Base-by-base conservation (phyloP, 2,113 vertebrate species). In the Pao palembangensis region DNA sequence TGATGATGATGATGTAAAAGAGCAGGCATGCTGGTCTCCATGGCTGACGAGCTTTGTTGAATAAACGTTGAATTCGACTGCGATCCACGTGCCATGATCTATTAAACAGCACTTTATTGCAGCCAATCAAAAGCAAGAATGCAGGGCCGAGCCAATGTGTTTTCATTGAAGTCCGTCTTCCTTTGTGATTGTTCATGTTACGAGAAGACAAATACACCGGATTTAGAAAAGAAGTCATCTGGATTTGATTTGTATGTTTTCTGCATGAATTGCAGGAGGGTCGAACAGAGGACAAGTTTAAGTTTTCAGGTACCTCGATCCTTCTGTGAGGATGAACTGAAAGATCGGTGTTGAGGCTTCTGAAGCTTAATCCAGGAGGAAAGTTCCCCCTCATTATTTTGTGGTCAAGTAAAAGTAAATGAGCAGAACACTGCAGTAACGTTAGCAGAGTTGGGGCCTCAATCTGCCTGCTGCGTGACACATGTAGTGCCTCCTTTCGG, bases 11-110 rank as follows among this genome's bases (percentile, higher is more conserved):
- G 86, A 88, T 80, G 86, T 88, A 75, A 82, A 88, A 70, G 76
- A 82, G 47, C 72, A 86, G 79, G 84, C 86, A 88, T 83, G 84
- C 78, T 76, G 84, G 86, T 86, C 86, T 83, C 80, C 84, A 85
- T 85, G 84, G 86, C 54, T 68, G 71, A 81, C 13, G 10, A 70
- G 60, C 72, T 80, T 59, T 88, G 86, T 86, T 85, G 86, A 85
- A 73, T 83, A 88, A 88, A 88, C 83, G 72, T 80, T 82, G 61
- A 57, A 73, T 75, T 69, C 71, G 60, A 67, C 58, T 51, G 25
- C 46, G 75, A 43, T 74, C 71, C 63, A 69, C 55, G 48, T 67
- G 80, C 73, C 64, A 58, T 42, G 52, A 51, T 71, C 60, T 66
- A 46, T 77, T 59, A 71, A 75, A 59, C 55, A 51, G 69, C 31